These are phyloP conservation scores for Drosophila mettleri DNA, from an alignment of 2,888 invertebrate genomes.

Conservation along the genomic window DNA sequence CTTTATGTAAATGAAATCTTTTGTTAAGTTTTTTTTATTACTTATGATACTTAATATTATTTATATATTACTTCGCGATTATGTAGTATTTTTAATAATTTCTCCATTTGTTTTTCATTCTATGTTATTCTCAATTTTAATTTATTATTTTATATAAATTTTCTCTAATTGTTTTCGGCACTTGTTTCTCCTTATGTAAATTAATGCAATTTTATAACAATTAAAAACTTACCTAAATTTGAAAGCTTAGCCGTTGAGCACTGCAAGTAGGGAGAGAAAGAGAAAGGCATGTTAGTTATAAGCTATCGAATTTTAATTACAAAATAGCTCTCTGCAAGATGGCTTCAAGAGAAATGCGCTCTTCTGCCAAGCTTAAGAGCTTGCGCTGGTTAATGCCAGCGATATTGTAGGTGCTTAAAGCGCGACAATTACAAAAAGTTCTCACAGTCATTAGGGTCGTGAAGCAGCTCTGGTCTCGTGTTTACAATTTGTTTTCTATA, in stretches of 20 bases:
- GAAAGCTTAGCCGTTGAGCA: conserved; percentile 11
- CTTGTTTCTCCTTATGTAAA: conserved; percentile 51
- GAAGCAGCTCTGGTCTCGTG: conserved; percentile 59
- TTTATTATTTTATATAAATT: background rate
- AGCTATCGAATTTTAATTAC: conserved; percentile 29
- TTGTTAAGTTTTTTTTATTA: too few relatives aligned
- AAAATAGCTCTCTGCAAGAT: background rate
- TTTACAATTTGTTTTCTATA: conserved; percentile 60
- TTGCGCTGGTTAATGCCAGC: conserved; percentile 35
- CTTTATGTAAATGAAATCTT: too few relatives aligned
- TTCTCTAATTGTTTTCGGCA: conserved; percentile 9
- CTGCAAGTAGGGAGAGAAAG: conserved; percentile 26
- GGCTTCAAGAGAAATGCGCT: conserved; percentile 3
- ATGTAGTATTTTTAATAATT: too few relatives aligned
- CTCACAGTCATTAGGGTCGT: conserved; percentile 79
- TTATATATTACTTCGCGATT: too few relatives aligned
- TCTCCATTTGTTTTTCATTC: too few relatives aligned
- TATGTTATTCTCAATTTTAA: too few relatives aligned
- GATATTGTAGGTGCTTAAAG: conserved; percentile 40
- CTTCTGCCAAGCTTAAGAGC: conserved; percentile 46
- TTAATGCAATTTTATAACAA: background rate
- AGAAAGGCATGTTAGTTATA: conserved; percentile 5
- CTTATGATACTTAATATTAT: too few relatives aligned
- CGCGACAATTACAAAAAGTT: conserved; percentile 60
- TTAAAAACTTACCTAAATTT: conserved; percentile 40